Conservation (phyloP, 2,113 vertebrate genomes). For the Tursiops truncatus region DNA sequence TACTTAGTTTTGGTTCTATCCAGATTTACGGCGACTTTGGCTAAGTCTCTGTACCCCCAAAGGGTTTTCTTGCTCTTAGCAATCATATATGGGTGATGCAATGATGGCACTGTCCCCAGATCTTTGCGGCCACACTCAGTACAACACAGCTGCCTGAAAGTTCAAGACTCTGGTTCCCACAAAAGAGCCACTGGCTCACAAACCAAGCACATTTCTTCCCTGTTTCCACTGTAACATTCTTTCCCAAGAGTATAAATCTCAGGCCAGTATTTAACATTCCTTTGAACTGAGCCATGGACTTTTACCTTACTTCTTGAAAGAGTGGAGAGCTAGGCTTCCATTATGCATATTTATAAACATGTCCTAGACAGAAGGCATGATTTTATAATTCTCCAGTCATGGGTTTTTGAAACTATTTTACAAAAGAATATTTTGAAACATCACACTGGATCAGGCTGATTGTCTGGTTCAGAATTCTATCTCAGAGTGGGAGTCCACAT, state of each 20-base stretch:
- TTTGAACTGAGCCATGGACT: slow-evolving; percentile 35
- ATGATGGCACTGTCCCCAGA: background rate
- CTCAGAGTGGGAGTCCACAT: background rate
- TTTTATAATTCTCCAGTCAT: slow-evolving; percentile 17
- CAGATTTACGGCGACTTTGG: background rate
- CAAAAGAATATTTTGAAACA: slow-evolving; percentile 4
- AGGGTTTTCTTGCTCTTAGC: background rate
- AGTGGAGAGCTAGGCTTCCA: background rate
- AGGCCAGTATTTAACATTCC: slow-evolving; percentile 36
- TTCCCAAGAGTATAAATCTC: slow-evolving; percentile 41
- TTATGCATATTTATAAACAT: slow-evolving; percentile 34
- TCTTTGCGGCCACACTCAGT: background rate
- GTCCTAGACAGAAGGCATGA: background rate
- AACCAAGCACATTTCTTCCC: background rate
- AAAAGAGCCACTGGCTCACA: slow-evolving; percentile 3
- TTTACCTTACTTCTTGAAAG: slow-evolving; percentile 57
- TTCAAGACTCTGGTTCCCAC: background rate
- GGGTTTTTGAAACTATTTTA: slow-evolving; percentile 20
- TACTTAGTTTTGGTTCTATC: background rate
- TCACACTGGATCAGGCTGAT: background rate
- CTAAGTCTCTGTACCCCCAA: background rate
- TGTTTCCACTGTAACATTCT: slow-evolving; percentile 1
- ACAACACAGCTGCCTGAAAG: background rate
- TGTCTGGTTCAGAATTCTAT: background rate
- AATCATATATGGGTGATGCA: background rate